These are phyloP conservation scores for Coracopsis vasa DNA, from an alignment of 2,113 vertebrate genomes.

Conservation along the genomic window DNA sequence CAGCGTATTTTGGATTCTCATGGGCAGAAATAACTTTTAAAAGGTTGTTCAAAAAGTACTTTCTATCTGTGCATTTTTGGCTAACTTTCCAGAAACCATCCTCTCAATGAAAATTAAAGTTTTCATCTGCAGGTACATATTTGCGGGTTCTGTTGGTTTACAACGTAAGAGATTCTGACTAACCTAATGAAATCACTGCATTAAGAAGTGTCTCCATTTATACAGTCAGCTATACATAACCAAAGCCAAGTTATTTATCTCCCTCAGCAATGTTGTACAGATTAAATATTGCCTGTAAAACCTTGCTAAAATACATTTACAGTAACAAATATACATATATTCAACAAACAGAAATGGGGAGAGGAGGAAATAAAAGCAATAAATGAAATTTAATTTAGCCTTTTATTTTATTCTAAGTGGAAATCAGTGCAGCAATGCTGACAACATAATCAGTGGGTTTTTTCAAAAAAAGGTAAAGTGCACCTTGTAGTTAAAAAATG, in stretches of 20 bases:
- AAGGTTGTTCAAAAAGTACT: not conserved
- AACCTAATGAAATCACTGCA: not conserved
- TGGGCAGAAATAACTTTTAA: not conserved
- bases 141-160: not conserved
- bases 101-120: not conserved
- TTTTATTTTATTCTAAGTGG: not conserved
- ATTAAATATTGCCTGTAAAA: not conserved
- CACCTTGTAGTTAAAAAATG: not conserved
- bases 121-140: not conserved
- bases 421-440: not conserved
- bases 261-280: not conserved
- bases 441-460: not conserved
- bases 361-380: not conserved
- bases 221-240: not conserved
- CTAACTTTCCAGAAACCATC: not conserved
- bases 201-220: not conserved
- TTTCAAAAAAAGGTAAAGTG: not conserved
- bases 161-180: not conserved
- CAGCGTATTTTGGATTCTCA: conserved; percentile 13
- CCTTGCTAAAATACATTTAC: not conserved
- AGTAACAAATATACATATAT: not conserved
- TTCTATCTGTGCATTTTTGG: not conserved
- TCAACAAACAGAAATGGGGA: not conserved
- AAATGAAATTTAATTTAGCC: not conserved
- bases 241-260: not conserved